phyloP scores from a whole-genome alignment of 2,888 invertebrate species.

The Leptothorax acervorum region DNA sequence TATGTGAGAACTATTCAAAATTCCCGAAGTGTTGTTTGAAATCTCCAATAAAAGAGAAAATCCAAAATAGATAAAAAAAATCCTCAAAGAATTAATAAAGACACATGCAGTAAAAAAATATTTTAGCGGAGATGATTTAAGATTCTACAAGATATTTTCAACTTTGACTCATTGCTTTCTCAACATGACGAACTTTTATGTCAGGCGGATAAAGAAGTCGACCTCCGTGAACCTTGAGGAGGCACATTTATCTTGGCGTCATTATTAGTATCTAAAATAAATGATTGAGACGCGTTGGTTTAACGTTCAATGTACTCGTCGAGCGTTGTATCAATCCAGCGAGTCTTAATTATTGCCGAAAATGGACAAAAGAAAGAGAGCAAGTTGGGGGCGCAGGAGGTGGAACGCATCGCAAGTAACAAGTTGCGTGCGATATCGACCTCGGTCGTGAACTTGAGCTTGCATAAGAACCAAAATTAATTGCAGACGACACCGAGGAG shows the following conservation, averaged over 20 bases:
- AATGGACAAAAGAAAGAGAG: constrained; percentile 14
- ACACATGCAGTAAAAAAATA: background rate
- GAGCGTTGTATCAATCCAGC: constrained; percentile 39
- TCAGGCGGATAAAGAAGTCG: constrained; percentile 56
- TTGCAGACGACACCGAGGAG: constrained; percentile 12
- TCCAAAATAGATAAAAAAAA: background rate
- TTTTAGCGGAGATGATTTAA: constrained; percentile 4
- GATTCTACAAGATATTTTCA: constrained; percentile 37
- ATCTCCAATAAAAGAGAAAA: background rate
- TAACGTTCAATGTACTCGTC: constrained; percentile 40
- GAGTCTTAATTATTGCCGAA: constrained; percentile 51
- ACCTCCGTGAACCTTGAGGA: constrained; percentile 56
- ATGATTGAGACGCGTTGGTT: constrained; percentile 22
- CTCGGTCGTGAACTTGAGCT: constrained; percentile 51
- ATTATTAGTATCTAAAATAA: constrained; percentile 49
- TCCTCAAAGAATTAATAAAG: background rate
- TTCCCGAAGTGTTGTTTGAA: background rate
- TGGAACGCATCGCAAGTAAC: background rate
- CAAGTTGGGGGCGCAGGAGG: background rate
- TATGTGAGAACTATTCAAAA: background rate
- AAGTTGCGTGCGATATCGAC: constrained; percentile 21
- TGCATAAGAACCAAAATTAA: constrained; percentile 52
- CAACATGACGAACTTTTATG: constrained; percentile 21
- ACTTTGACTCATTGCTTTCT: constrained; percentile 31
- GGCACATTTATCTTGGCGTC: constrained; percentile 30